Base-by-base conservation (phyloP, 2,797 vertebrate species). In the Myotis pilosus region DNA sequence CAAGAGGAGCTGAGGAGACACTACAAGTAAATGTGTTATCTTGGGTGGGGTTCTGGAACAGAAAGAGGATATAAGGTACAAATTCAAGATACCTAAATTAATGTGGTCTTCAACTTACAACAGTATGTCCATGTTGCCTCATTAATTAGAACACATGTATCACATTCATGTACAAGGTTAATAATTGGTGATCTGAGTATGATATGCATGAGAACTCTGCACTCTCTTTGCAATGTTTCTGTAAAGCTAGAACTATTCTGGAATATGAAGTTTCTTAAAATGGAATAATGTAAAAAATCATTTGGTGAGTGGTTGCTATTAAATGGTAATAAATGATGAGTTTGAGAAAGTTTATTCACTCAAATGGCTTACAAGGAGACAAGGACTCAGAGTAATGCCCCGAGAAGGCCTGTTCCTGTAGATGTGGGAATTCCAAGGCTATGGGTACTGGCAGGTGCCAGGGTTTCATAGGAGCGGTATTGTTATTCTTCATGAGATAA, bases 181-280 rank as follows among this genome's bases (percentile, higher is more conserved):
- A n/a, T n/a, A 82, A 80, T 30, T 71, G 23, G 41, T 28, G 51
- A 62, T 69, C 15, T 25, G 13, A 6, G 28, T 78, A 3, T 74
- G 25, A 72, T 6, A 8, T 92, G 38, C 49, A n/a, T 38, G 38
- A n/a, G 36, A 87, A 62, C 2, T 53, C 74, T 64, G 13, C n/a
- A 55, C 66, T 55, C 16, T 41, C 41, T 87, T 71, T 66, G 55
- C 28, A 30, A 25, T 94, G 87, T 82, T 71, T 55, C 60, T 36
- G 2, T 22, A 47, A 79, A 74, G 85, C 57, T 94, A 87, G 87
- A 87, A 55, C 47, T 92, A 78, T 94, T 89, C 20, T 84, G 80
- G 92, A 95, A 74, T 68, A 53, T 9, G 8, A 83, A 92, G 22
- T 92, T 47, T 89, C 57, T 1, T 2, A 30, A 87, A 80, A 84